These are phyloP conservation scores for Bacillus rossius DNA, from an alignment of 1,140 invertebrate genomes.

Conservation along the genomic window DNA sequence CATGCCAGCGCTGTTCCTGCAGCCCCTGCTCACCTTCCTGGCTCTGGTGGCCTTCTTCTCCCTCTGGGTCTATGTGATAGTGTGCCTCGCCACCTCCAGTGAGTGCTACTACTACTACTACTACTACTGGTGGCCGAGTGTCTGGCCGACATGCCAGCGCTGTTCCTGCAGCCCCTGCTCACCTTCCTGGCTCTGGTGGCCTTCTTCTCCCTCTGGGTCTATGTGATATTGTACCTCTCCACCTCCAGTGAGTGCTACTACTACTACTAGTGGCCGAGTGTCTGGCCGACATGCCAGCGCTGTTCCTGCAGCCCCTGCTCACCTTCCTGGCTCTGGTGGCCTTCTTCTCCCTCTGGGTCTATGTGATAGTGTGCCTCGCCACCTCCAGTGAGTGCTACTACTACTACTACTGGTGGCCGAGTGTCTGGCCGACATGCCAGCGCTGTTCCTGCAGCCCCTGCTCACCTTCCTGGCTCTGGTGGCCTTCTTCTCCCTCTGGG, in stretches of 20 bases:
- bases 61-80: slow-evolving; percentile 79
- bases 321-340: slow-evolving; percentile 72
- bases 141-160: slow-evolving; percentile 72
- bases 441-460: slow-evolving; percentile 81
- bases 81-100: slow-evolving; percentile 64
- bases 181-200: slow-evolving; percentile 72
- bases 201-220: slow-evolving; percentile 83
- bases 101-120: too few species aligned
- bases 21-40: slow-evolving; percentile 81
- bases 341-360: slow-evolving; percentile 83
- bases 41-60: slow-evolving; percentile 71
- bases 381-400: slow-evolving; percentile 66
- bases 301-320: slow-evolving; percentile 82
- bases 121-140: too few species aligned
- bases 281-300: slow-evolving; percentile 72
- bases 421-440: slow-evolving; percentile 74
- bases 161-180: slow-evolving; percentile 82
- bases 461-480: slow-evolving; percentile 75
- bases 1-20: slow-evolving; percentile 79
- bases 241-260: slow-evolving; percentile 66
- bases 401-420: too few species aligned
- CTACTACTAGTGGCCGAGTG: too few species aligned
- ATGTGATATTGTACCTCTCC: slow-evolving; percentile 64
- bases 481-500: slow-evolving; percentile 80
- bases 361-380: slow-evolving; percentile 64